Evolutionary conservation across 1,140 invertebrate genomes (phyloP).

Genomic region (Mizuhopecten yessoensis): DNA sequence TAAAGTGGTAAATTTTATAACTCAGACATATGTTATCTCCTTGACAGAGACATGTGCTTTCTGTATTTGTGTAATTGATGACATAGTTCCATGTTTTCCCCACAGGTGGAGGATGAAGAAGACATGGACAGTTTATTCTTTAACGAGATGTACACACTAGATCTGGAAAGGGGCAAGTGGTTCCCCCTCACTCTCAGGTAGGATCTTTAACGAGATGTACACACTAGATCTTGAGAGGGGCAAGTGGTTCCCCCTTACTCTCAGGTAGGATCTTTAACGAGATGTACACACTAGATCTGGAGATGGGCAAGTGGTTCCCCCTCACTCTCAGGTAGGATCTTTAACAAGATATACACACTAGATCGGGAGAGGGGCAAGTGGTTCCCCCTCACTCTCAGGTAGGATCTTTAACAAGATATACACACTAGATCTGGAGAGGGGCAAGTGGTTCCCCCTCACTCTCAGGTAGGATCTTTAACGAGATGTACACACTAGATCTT

Average conservation of each 20-base stretch:
- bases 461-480: too few species aligned
- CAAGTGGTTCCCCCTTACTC: not conserved
- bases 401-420: too few species aligned
- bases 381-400: not conserved
- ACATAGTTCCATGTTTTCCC: too few species aligned
- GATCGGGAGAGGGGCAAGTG: not conserved
- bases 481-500: too few species aligned
- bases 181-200: slow-evolving; percentile 82
- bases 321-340: not conserved
- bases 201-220: too few species aligned
- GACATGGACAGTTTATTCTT: slow-evolving; percentile 91
- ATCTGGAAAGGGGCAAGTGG: slow-evolving; percentile 91
- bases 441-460: not conserved
- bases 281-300: not conserved
- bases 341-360: too few species aligned
- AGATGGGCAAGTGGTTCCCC: not conserved
- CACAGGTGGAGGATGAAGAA: slow-evolving; percentile 89
- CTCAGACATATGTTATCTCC: too few species aligned
- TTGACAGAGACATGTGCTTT: too few species aligned
- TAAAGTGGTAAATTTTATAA: too few species aligned
- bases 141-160: slow-evolving; percentile 91
- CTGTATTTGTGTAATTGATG: too few species aligned
- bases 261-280: not conserved
- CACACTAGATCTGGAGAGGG: not conserved
- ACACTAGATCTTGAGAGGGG: not conserved